Base-by-base conservation (phyloP, 2,888 invertebrate species). In the Aelia acuminata region DNA sequence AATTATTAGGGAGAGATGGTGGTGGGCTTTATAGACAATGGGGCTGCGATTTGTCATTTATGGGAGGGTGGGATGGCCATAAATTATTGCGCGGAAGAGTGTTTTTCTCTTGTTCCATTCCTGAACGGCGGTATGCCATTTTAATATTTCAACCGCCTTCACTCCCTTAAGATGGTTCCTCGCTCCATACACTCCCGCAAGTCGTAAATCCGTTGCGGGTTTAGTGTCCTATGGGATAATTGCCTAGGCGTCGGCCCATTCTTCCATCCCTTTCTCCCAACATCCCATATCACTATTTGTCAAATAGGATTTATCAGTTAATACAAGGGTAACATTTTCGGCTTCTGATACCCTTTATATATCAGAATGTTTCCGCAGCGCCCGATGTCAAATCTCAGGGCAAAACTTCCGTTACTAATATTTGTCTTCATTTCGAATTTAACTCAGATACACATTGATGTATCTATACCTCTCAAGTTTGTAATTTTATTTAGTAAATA, bases 191-290 rank as follows among this genome's bases (percentile, higher is more conserved):
- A 80, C 80, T 80, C 80, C 80, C 80, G 80, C 80, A 47, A 39
- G 80, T 80, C 80, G 80, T 80, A 80, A 80, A 80, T 80, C 80
- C 43, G 43, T n/a, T 43, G 43, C n/a, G 80, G 80, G 80, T 80
- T 80, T 80, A 47, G 43, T 80, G 35, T 80, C 80, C 13, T 80
- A 11, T 13, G 43, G 39, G 80, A 80, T 80, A 80, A 80, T 47
- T 80, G 80, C 43, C 43, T 43, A 80, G 43, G 80, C 80, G 80
- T 35, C 18, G 18, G n/a, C 35, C 31, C 18, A 70, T 31, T 5
- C 26, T 26, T 20, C 18, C 18, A 8, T 20, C 3, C 63, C 20
- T 70, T 70, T 15, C 8, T 13, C 26, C 53, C n/a, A 53, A 43
- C 43, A 7, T 10, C 10, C 20, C 63, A 4, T 70, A 70, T 70